A percentile compares a stretch with the other conserved stretches of the same genome.
phyloP scores from a whole-genome alignment of 2,888 invertebrate genomes.

The Leistus spinibarbis region DNA sequence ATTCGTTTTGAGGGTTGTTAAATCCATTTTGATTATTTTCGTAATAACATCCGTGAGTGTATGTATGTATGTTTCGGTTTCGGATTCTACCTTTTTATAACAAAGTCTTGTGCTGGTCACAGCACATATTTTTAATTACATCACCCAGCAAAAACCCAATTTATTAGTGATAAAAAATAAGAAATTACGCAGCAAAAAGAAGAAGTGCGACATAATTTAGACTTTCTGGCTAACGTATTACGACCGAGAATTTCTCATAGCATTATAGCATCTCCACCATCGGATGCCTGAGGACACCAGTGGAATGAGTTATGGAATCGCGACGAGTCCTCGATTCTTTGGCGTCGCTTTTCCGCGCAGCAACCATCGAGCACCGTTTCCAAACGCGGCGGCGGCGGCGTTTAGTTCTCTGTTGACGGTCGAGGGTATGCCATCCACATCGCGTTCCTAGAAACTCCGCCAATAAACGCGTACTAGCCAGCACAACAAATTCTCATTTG shows the following conservation, averaged over 20 bases:
- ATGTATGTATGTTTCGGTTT: too few relatives aligned
- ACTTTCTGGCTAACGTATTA: too few relatives aligned
- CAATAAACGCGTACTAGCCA: background rate
- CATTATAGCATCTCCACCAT: background rate
- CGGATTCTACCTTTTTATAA: too few relatives aligned
- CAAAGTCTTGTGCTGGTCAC: too few relatives aligned
- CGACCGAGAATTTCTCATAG: background rate
- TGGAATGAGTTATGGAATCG: background rate
- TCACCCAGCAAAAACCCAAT: too few relatives aligned
- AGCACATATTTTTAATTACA: too few relatives aligned
- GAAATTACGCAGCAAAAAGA: too few relatives aligned
- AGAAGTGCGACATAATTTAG: too few relatives aligned
- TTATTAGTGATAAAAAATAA: too few relatives aligned
- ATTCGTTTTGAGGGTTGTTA: too few relatives aligned
- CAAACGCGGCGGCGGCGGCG: constrained; percentile 1
- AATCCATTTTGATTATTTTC: too few relatives aligned
- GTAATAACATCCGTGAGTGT: too few relatives aligned
- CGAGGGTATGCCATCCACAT: background rate
- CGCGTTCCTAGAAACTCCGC: background rate
- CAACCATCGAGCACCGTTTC: constrained; percentile 5
- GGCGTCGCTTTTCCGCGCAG: constrained; percentile 28
- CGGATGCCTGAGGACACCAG: background rate
- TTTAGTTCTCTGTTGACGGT: constrained; percentile 14
- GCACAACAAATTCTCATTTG: background rate
- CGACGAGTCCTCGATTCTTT: background rate